Percentiles rank a stretch among this genome's conserved stretches.
Conservation (phyloP, 2,797 vertebrate species). For the Rousettus madagascariensis region DNA sequence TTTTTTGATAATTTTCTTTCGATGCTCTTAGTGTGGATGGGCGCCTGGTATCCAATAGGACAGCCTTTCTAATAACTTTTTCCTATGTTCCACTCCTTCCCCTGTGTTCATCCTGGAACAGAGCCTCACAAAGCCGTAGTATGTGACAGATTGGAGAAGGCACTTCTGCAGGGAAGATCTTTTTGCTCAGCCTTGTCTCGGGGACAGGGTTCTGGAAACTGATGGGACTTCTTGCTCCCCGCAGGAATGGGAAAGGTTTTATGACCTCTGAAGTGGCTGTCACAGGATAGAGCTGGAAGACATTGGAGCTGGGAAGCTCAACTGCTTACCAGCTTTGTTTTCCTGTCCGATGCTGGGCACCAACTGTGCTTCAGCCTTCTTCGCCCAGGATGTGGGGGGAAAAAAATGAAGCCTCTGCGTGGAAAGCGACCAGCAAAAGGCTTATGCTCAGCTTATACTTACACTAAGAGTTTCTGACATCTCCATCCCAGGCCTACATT, state of each 20-base stretch:
- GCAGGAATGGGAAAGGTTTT: neutral
- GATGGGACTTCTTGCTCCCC: conserved; percentile 6
- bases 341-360: conserved; percentile 5
- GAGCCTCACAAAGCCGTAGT: neutral
- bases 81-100: neutral
- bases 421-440: neutral
- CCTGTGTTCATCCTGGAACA: neutral
- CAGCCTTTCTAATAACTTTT: neutral
- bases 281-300: neutral
- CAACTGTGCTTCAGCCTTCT: neutral
- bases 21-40: neutral
- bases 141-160: neutral
- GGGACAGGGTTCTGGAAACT: neutral
- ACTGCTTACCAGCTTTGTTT: conserved; percentile 47
- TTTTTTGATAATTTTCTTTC: conserved; percentile 23
- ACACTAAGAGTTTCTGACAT: neutral
- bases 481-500: neutral
- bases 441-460: neutral
- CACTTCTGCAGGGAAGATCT: neutral
- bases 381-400: neutral
- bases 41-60: neutral
- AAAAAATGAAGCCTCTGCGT: neutral
- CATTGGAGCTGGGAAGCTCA: neutral
- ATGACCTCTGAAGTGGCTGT: neutral
- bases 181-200: neutral